These are phyloP conservation scores for Hetaerina americana DNA, from an alignment of 1,140 invertebrate species.

Conservation along the genomic window DNA sequence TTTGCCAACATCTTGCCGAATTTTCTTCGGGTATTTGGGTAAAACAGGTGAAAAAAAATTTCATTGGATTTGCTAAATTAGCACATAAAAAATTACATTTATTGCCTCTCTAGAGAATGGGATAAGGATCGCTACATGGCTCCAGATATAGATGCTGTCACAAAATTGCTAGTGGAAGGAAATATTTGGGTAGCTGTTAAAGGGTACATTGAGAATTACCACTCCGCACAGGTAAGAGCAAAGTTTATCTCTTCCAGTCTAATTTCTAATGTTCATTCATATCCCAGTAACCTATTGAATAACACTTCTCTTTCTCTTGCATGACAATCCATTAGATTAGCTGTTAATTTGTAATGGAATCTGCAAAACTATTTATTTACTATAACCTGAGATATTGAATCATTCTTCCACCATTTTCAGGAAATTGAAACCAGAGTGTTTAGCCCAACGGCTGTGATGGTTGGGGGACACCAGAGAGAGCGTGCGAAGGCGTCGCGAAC, in stretches of 20 bases:
- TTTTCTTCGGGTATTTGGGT: too few relatives aligned
- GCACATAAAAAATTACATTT: neutral
- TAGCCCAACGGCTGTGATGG: conserved; percentile 29
- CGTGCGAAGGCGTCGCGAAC: conserved; percentile 9
- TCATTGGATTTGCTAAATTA: too few relatives aligned
- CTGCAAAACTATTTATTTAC: conserved; percentile 3
- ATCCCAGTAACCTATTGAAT: too few relatives aligned
- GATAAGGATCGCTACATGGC: conserved; percentile 53
- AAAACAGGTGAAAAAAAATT: too few relatives aligned
- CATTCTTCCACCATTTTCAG: conserved; percentile 19
- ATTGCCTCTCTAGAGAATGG: conserved; percentile 35
- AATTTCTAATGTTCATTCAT: too few relatives aligned
- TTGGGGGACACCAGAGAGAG: conserved; percentile 21
- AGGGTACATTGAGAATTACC: conserved; percentile 33
- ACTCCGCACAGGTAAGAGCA: conserved; percentile 25
- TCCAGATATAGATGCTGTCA: conserved; percentile 48
- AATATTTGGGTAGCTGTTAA: conserved; percentile 40
- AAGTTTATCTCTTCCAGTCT: too few relatives aligned
- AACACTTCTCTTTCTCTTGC: too few relatives aligned
- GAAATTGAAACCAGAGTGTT: conserved; percentile 33
- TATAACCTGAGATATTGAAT: conserved; percentile 2
- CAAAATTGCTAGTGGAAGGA: conserved; percentile 39
- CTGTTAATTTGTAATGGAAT: too few relatives aligned
- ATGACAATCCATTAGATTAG: neutral
- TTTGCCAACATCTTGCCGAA: too few relatives aligned